These are phyloP conservation scores for Trichonephila clavata DNA, from an alignment of 1,140 invertebrate genomes.

Conservation along the genomic window DNA sequence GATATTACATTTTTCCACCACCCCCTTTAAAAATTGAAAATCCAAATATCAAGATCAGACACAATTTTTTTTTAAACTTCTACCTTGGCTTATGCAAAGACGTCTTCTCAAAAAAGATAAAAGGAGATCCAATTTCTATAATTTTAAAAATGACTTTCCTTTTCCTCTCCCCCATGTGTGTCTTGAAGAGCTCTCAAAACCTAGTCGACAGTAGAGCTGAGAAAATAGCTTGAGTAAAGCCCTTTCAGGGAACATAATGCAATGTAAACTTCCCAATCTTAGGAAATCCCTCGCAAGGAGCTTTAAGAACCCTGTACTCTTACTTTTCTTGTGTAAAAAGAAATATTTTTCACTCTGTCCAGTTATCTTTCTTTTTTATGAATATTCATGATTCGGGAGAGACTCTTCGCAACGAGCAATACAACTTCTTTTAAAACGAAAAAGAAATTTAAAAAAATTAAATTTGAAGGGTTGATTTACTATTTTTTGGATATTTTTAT, in stretches of 20 bases:
- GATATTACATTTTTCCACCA: too few species aligned
- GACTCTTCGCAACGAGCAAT: background rate
- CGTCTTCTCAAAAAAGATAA: too few species aligned
- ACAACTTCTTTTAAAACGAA: background rate
- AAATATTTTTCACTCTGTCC: background rate
- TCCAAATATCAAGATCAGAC: too few species aligned
- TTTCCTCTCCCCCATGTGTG: background rate
- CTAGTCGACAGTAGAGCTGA: background rate
- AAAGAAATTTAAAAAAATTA: background rate
- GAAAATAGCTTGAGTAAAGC: slow-evolving; percentile 23
- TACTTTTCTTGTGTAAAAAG: background rate
- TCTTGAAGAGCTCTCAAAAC: background rate
- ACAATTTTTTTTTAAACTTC: too few species aligned
- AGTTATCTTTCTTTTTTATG: background rate
- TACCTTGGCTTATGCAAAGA: too few species aligned
- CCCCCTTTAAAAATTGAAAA: too few species aligned
- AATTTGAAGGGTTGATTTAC: background rate
- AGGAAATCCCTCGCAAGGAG: background rate
- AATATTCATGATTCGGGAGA: slow-evolving; percentile 12
- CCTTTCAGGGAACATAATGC: slow-evolving; percentile 24
- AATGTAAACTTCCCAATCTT: slow-evolving; percentile 14
- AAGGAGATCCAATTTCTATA: too few species aligned
- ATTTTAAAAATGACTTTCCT: background rate
- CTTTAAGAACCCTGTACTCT: background rate
- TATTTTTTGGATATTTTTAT: background rate